These are phyloP conservation scores for Ectemnius continuus DNA, from an alignment of 2,888 invertebrate species.

Conservation along the genomic window DNA sequence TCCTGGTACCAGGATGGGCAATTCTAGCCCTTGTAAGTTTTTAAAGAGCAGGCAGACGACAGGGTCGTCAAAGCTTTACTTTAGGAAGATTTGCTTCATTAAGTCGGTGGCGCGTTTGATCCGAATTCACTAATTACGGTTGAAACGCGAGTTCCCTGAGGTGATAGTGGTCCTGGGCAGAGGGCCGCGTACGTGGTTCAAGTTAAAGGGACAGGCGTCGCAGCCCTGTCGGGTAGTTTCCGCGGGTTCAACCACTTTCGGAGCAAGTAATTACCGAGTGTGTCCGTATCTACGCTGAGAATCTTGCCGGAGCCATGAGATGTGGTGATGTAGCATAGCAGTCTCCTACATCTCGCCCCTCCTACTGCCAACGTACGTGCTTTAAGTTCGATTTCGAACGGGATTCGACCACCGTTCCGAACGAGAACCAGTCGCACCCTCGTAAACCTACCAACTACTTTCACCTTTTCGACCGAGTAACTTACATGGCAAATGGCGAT, in stretches of 20 bases:
- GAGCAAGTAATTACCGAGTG: slow-evolving; percentile 51
- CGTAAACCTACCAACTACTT: slow-evolving; percentile 22
- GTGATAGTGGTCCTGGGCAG: slow-evolving; percentile 5
- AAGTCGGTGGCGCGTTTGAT: slow-evolving; percentile 25
- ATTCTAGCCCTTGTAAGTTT: too few species aligned
- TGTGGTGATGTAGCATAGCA: too few species aligned
- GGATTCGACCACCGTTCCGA: neutral
- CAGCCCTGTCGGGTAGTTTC: slow-evolving; percentile 18
- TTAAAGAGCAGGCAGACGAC: too few species aligned
- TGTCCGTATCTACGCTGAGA: slow-evolving; percentile 18
- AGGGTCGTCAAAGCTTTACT: too few species aligned
- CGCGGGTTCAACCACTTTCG: slow-evolving; percentile 50
- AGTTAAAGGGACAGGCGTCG: slow-evolving; percentile 40
- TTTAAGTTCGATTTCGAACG: neutral
- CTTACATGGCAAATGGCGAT: slow-evolving; percentile 26
- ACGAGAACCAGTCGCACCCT: slow-evolving; percentile 19
- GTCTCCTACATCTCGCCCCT: too few species aligned
- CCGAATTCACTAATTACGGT: slow-evolving; percentile 29
- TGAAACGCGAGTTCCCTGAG: slow-evolving; percentile 14
- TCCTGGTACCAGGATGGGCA: too few species aligned
- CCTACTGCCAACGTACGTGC: too few species aligned
- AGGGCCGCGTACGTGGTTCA: slow-evolving; percentile 25
- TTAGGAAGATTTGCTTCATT: neutral
- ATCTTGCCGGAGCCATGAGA: slow-evolving; percentile 4
- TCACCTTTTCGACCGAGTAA: slow-evolving; percentile 28